A percentile compares a stretch with the other conserved stretches of the same genome.
These are phyloP conservation scores for Pristis pectinata DNA, from an alignment of 2,797 vertebrate species.

Conservation along the genomic window DNA sequence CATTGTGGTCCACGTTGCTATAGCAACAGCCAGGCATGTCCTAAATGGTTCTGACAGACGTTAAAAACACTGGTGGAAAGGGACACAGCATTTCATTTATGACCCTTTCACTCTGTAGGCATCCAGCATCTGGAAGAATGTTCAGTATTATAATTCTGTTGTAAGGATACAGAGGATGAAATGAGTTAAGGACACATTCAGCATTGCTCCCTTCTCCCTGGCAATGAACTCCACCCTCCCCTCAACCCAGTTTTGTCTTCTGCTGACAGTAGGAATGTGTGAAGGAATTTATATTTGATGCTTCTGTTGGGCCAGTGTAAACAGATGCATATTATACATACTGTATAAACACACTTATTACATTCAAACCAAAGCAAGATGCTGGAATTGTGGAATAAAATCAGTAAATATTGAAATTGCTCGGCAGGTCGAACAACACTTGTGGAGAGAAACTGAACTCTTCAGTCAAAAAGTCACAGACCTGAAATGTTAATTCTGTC, in stretches of 20 bases:
- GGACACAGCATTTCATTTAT: slow-evolving; percentile 11
- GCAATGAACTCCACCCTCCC: not conserved
- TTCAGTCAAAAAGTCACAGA: no score
- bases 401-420: no score
- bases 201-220: not conserved
- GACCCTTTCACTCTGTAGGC: slow-evolving; percentile 22
- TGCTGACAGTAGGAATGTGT: not conserved
- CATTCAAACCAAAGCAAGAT: no score
- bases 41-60: not conserved
- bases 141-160: not conserved
- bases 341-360: no score
- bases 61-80: slow-evolving; percentile 11
- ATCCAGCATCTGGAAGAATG: not conserved
- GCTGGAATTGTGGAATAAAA: no score
- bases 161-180: not conserved
- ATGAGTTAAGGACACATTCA: not conserved
- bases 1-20: not conserved
- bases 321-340: no score
- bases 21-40: not conserved
- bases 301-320: no score
- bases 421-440: no score
- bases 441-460: no score
- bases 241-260: not conserved
- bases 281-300: no score
- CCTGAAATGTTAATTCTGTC: no score